These are phyloP conservation scores for Hirtodrosophila duncani DNA, from an alignment of 2,888 invertebrate species.

Conservation along the genomic window DNA sequence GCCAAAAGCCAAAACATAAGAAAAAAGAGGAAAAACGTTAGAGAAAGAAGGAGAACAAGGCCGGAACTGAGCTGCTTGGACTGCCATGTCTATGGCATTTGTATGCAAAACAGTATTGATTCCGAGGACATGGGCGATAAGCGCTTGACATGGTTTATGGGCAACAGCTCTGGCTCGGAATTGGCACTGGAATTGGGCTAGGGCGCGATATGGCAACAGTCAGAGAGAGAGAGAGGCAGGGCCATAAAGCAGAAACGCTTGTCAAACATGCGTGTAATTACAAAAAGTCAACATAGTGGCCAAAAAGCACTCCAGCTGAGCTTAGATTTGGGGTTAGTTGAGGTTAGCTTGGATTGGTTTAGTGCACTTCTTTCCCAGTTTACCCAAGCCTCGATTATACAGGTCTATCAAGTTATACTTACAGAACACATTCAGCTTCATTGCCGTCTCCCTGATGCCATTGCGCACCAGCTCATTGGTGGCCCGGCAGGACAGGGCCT, in stretches of 20 bases:
- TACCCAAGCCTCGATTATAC: neutral
- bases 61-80: conserved; percentile 4
- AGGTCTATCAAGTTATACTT: conserved; percentile 79
- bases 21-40: conserved; percentile 7
- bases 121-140: conserved; percentile 61
- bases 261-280: conserved; percentile 17
- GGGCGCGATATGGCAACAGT: no score
- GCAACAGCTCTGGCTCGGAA: no score
- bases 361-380: neutral
- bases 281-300: no score
- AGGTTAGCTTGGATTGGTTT: no score
- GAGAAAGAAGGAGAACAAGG: conserved; percentile 6
- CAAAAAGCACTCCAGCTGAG: no score
- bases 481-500: conserved; percentile 88
- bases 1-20: conserved; percentile 19
- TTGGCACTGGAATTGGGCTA: no score
- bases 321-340: neutral
- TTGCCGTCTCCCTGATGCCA: conserved; percentile 86
- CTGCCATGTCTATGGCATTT: conserved; percentile 52
- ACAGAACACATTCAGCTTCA: conserved; percentile 93
- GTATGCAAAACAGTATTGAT: conserved; percentile 68
- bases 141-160: conserved; percentile 58
- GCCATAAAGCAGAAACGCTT: conserved; percentile 36
- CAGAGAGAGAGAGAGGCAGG: no score
- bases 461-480: conserved; percentile 86